Conservation (phyloP, 2,888 invertebrate species). For the Erebia ligea region DNA sequence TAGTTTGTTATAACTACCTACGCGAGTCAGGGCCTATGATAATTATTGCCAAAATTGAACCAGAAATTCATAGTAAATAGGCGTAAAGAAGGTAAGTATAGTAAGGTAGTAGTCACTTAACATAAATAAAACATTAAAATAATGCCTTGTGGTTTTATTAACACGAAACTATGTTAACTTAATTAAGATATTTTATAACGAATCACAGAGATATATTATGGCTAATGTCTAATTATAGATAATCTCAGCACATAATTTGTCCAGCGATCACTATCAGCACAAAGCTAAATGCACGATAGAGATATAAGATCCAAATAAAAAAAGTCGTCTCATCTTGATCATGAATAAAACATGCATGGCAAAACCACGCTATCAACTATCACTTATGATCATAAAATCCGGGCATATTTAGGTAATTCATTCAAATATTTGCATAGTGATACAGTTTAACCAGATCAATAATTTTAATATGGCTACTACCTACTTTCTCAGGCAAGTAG, state of each 20-base stretch:
- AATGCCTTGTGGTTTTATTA: background rate
- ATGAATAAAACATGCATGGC: conserved; percentile 38
- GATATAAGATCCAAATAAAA: conserved; percentile 27
- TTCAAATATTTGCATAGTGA: conserved; percentile 32
- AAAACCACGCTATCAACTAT: conserved; percentile 27
- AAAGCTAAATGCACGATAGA: conserved; percentile 19
- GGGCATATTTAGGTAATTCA: conserved; percentile 32
- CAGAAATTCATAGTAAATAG: background rate
- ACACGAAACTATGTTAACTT: conserved; percentile 10
- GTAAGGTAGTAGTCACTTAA: background rate
- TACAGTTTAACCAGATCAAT: conserved; percentile 34
- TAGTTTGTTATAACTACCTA: too few relatives aligned
- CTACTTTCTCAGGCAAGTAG: conserved; percentile 29
- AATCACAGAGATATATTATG: conserved; percentile 14
- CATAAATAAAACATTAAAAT: conserved; percentile 51
- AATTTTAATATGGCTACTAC: conserved; percentile 27
- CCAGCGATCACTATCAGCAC: conserved; percentile 19
- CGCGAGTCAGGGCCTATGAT: background rate
- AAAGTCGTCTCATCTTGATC: conserved; percentile 20
- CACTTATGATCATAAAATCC: conserved; percentile 33
- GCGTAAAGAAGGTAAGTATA: background rate
- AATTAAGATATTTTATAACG: conserved; percentile 18
- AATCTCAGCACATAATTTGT: conserved; percentile 23
- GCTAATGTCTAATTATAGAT: conserved; percentile 18
- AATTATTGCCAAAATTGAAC: background rate